phyloP scores from a whole-genome alignment of 2,113 vertebrate genomes.

The Gambusia holbrooki region DNA sequence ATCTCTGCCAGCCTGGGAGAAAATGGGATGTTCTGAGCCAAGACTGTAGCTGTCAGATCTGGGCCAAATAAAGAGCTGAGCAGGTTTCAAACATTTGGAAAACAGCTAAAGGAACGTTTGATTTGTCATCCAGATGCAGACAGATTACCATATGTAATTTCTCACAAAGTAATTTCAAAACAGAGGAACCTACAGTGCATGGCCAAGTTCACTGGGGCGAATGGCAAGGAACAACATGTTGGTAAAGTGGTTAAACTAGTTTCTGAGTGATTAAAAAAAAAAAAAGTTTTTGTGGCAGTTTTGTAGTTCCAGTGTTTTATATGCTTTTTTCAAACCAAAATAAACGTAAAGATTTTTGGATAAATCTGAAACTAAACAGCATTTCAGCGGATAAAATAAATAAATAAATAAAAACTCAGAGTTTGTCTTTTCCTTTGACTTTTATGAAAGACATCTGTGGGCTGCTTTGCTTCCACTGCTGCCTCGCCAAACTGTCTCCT shows the following conservation, averaged over 20 bases:
- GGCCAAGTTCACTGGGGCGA: not conserved
- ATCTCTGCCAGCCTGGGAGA: conserved; percentile 65
- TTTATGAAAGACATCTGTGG: conserved; percentile 46
- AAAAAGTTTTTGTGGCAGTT: not conserved
- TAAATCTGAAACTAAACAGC: not conserved
- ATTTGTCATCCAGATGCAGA: conserved; percentile 64
- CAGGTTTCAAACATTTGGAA: conserved; percentile 72
- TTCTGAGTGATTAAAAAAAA: conserved; percentile 20
- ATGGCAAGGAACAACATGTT: conserved; percentile 33
- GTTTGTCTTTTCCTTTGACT: not conserved
- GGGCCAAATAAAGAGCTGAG: conserved; percentile 70
- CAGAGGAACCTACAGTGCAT: conserved; percentile 5
- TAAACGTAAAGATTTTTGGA: not conserved
- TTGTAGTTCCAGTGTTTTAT: not conserved
- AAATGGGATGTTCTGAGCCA: conserved; percentile 69
- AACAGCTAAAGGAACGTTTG: conserved; percentile 63
- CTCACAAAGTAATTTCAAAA: conserved; percentile 2
- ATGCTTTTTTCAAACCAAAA: not conserved
- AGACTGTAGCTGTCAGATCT: conserved; percentile 72
- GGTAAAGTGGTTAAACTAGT: conserved; percentile 26
- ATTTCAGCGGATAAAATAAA: not conserved
- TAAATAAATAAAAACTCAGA: not conserved
- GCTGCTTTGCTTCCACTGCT: conserved; percentile 46
- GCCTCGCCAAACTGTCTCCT: conserved; percentile 48
- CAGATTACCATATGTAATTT: conserved; percentile 50